Percentiles rank a stretch among this genome's conserved stretches.
Evolutionary conservation across 2,888 invertebrate species (phyloP).

Genomic region (Plemyria rubiginata): DNA sequence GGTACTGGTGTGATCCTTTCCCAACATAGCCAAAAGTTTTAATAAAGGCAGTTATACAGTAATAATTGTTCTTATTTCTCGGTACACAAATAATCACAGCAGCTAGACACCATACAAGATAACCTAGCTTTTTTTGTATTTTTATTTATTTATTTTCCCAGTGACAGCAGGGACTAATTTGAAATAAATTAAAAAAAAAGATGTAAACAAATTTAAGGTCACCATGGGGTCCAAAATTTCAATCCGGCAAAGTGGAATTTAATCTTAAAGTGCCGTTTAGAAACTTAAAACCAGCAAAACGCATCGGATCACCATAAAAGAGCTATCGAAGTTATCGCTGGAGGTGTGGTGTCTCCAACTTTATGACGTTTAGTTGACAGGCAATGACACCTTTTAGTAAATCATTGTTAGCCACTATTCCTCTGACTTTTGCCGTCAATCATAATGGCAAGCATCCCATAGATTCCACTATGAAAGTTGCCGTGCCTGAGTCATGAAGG

Average conservation of each 20-base stretch:
- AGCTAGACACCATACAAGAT: too few species aligned
- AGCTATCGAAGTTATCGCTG: slow-evolving; percentile 10
- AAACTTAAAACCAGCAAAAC: slow-evolving; percentile 18
- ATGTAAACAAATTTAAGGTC: slow-evolving; percentile 3
- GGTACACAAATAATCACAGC: too few species aligned
- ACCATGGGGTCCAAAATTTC: slow-evolving; percentile 9
- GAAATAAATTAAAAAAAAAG: neutral
- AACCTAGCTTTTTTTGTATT: too few species aligned
- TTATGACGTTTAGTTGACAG: slow-evolving; percentile 20
- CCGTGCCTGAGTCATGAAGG: too few species aligned
- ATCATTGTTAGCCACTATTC: neutral
- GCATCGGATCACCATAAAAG: slow-evolving; percentile 24
- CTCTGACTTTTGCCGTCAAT: neutral
- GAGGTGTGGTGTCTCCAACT: slow-evolving; percentile 18
- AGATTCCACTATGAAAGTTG: too few species aligned
- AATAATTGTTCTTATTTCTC: too few species aligned
- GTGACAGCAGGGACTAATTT: neutral
- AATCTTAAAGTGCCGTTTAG: slow-evolving; percentile 17
- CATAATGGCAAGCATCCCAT: neutral
- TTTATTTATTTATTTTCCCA: too few species aligned
- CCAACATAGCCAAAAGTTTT: too few species aligned
- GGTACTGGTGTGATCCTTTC: too few species aligned
- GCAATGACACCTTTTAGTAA: neutral
- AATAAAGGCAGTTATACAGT: too few species aligned
- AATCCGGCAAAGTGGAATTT: slow-evolving; percentile 14